Base-by-base conservation (phyloP, 2,113 vertebrate genomes). In the Neotoma lepida region DNA sequence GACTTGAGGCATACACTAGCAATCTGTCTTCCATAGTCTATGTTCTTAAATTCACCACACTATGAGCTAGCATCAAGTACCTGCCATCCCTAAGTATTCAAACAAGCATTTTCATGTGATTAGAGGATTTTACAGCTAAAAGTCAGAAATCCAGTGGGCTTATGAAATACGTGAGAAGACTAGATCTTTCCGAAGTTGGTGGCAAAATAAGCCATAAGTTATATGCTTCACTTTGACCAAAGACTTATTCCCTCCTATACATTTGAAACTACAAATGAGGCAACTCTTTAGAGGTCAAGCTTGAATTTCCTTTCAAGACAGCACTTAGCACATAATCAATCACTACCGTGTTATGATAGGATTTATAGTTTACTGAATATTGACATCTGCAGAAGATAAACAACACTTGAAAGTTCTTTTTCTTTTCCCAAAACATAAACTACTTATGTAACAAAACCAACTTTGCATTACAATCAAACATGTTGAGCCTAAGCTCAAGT, bases 361-460 rank as follows among this genome's bases (percentile, higher is more conserved):
- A 87, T 86, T 68, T 93, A 5, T 80, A 66, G 88, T 81, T 94
- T 71, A 86, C 28, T 28, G 64, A 95, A 88, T 77, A 93, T 12
- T 94, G 54, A 89, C 63, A 84, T 89, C 20, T 89, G 15, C 70
- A 91, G 54, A 89, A 91, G 54, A 78, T 61, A 94, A 93, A 74
- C 33, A 54, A 73, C 77, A 56, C 46, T 76, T 96, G 61, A 82
- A 91, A 68, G 8, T 46, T 89, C 35, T 58, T 51, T 94, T 86
- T 73, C 74, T 93, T 87, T 91, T 71, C 6, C n/a, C 35, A 84
- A 71, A 84, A 87, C n/a, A 49, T 74, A 61, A 93, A 77, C 63
- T 78, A 33, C 9, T 86, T 89, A 78, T 39, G 4, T 74, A 35
- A 22, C 33, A 73, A 85, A 91, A 56, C 89, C 74, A 80, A 63